Evolutionary conservation across 53 echinoderm and acorn worm genomes (phyloP).

Genomic region (Arbacia lixula): DNA sequence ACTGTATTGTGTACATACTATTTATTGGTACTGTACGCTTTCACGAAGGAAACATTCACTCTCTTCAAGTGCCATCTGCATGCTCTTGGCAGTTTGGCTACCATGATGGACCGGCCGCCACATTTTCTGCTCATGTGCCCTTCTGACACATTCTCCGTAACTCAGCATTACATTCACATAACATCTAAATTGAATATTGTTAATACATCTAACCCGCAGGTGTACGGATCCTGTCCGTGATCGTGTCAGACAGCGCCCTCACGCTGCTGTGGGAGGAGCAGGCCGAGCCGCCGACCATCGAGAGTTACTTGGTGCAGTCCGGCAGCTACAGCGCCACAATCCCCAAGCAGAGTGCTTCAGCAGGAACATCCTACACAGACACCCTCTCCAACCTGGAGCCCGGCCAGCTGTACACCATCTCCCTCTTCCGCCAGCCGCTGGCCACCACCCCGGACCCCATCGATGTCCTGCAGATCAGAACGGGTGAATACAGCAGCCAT

Average conservation of each 20-base stretch:
- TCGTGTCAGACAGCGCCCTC: neutral
- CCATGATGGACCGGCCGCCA: too few species aligned
- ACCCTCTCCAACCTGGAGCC: conserved; percentile 17
- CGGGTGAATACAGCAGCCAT: conserved; percentile 14
- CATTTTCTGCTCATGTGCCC: too few species aligned
- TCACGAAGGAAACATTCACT: too few species aligned
- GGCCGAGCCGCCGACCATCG: neutral
- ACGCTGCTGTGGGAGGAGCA: conserved; percentile 27
- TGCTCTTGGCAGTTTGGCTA: too few species aligned
- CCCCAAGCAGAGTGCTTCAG: neutral
- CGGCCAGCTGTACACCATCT: conserved; percentile 19
- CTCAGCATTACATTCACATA: too few species aligned
- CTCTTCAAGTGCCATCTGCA: too few species aligned
- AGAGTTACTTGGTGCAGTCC: neutral
- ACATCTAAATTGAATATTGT: too few species aligned
- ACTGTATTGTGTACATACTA: too few species aligned
- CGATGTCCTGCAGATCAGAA: conserved; percentile 7
- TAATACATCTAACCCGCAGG: neutral
- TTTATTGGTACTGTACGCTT: too few species aligned
- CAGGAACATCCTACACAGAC: neutral
- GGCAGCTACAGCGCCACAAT: neutral
- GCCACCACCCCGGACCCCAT: neutral
- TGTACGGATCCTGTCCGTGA: neutral
- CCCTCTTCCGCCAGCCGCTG: neutral
- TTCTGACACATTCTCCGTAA: too few species aligned